Evolutionary conservation across 2,797 vertebrate species (phyloP).

Genomic region (Enteromius thamalakanensis): DNA sequence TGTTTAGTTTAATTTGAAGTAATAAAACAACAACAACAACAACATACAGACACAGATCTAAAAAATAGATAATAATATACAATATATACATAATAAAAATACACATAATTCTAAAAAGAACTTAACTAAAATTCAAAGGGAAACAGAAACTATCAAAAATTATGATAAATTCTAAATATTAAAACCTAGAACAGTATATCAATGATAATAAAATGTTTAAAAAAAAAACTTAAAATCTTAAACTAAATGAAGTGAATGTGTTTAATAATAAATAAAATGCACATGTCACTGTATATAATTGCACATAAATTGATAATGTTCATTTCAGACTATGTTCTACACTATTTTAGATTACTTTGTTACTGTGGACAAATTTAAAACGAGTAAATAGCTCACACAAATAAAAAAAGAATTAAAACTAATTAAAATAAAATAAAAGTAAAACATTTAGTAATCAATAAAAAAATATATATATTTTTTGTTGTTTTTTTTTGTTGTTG

Average conservation of each 20-base stretch:
- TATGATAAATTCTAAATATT: not conserved
- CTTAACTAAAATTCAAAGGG: not conserved
- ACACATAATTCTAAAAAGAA: not conserved
- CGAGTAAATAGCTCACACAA: not conserved
- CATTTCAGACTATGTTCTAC: not conserved
- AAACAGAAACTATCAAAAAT: not conserved
- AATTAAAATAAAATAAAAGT: not conserved
- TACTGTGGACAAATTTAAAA: not conserved
- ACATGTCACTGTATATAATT: not conserved
- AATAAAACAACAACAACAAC: not conserved
- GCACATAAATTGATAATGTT: not conserved
- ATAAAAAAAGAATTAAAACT: not conserved
- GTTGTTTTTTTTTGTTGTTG: too few relatives aligned
- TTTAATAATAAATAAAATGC: not conserved
- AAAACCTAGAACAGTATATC: not conserved
- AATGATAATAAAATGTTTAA: not conserved
- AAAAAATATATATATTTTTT: too few relatives aligned
- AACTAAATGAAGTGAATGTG: not conserved
- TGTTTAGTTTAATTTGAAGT: not conserved
- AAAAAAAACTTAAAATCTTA: not conserved
- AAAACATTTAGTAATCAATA: not conserved
- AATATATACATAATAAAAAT: not conserved
- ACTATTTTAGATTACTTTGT: not conserved
- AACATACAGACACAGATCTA: not conserved
- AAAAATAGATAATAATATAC: not conserved